These are phyloP conservation scores for Dreissena rostriformis DNA, from an alignment of 1,140 invertebrate genomes.

Conservation along the genomic window DNA sequence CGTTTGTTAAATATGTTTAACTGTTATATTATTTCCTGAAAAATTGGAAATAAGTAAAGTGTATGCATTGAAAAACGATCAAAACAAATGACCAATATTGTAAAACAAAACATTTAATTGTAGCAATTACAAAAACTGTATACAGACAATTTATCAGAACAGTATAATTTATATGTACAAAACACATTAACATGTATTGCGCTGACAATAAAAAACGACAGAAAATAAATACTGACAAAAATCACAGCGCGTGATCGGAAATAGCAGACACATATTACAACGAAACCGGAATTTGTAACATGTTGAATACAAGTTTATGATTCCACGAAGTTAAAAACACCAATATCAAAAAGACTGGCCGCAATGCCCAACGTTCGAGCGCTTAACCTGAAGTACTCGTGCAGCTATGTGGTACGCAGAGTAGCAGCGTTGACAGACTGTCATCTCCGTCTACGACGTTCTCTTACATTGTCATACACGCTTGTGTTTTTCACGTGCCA, in stretches of 20 bases:
- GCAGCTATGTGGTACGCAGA: neutral
- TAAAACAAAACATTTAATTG: neutral
- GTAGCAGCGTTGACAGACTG: neutral
- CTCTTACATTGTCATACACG: too few relatives aligned
- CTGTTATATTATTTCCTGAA: too few relatives aligned
- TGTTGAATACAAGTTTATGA: neutral
- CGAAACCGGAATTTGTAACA: neutral
- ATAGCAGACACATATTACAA: neutral
- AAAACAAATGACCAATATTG: neutral
- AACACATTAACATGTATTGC: neutral
- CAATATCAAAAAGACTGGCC: neutral
- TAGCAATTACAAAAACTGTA: neutral
- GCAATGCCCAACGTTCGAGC: neutral
- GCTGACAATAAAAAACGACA: neutral
- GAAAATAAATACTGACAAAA: constrained; percentile 4
- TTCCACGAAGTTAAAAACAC: neutral
- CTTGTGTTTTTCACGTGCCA: too few relatives aligned
- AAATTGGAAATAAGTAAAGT: neutral
- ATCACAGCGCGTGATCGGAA: neutral
- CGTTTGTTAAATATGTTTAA: too few relatives aligned
- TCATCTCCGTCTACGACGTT: neutral
- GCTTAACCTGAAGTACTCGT: neutral
- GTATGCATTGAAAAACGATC: neutral
- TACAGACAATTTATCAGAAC: neutral
- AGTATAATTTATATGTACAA: neutral